A percentile compares a stretch with the other conserved stretches of the same genome.
These are phyloP conservation scores for Virgularia gustaviana DNA, from an alignment of 92 coral and sea anemone species.

Conservation along the genomic window DNA sequence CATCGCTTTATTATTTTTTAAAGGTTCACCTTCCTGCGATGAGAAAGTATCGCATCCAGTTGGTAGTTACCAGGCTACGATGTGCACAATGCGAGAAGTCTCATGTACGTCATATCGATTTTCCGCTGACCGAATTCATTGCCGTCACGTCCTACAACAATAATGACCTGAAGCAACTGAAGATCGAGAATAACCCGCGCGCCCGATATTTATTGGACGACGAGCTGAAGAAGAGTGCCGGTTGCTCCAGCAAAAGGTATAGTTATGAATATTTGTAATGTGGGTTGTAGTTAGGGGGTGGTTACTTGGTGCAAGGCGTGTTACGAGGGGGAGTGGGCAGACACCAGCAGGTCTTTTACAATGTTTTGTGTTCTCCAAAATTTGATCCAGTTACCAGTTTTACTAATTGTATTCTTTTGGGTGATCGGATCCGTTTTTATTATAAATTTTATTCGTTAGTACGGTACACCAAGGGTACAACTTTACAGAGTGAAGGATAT, in stretches of 20 bases:
- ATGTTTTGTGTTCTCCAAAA: neutral
- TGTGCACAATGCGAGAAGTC: constrained; percentile 64
- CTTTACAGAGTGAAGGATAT: no score
- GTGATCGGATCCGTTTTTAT: no score
- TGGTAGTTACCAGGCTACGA: constrained; percentile 64
- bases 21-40: constrained; percentile 71
- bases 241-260: neutral
- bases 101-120: constrained; percentile 54
- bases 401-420: no score
- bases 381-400: no score
- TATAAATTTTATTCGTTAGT: no score
- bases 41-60: constrained; percentile 74
- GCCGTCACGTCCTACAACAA: constrained; percentile 92
- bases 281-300: no score
- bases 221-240: constrained; percentile 47
- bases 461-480: no score
- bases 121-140: constrained; percentile 85
- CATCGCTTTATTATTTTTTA: constrained; percentile 56
- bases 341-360: neutral
- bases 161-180: constrained; percentile 67
- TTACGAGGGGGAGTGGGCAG: no score
- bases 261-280: neutral
- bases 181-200: constrained; percentile 84
- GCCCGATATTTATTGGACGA: constrained; percentile 78
- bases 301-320: no score